Percentiles rank a stretch among this genome's conserved stretches.
phyloP scores from a whole-genome alignment of 2,797 vertebrate species.

The Atherinosoma microstoma region DNA sequence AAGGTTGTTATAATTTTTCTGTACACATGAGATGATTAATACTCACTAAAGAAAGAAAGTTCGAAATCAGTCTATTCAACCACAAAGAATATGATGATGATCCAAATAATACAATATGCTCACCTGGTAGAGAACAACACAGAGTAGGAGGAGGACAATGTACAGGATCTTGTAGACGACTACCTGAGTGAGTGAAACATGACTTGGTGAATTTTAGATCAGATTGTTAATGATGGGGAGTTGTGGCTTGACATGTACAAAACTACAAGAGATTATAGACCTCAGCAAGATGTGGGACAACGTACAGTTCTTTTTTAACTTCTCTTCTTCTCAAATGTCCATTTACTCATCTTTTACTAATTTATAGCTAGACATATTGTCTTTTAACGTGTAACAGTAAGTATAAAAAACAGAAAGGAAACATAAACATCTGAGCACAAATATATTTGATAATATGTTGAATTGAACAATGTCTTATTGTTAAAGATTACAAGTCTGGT shows the following conservation, averaged over 20 bases:
- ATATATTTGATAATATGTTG: background rate
- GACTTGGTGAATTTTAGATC: background rate
- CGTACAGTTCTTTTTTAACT: background rate
- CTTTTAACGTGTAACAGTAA: background rate
- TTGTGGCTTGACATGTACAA: background rate
- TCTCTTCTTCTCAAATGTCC: background rate
- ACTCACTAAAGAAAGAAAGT: too few relatives aligned
- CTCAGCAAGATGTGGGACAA: too few relatives aligned
- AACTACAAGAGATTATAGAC: background rate
- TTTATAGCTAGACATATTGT: background rate
- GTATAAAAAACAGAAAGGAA: background rate
- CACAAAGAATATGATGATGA: background rate
- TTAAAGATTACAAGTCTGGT: background rate
- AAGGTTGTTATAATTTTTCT: too few relatives aligned
- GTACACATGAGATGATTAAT: too few relatives aligned
- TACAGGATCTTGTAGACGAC: slow-evolving; percentile 84
- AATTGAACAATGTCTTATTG: background rate
- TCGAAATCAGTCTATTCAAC: background rate
- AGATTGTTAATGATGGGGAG: background rate
- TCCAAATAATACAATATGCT: background rate
- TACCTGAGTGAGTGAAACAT: slow-evolving; percentile 59
- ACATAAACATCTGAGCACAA: background rate
- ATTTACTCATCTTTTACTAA: background rate
- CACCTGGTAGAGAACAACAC: slow-evolving; percentile 79
- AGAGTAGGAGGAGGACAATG: slow-evolving; percentile 81